Conservation (phyloP, 1,140 invertebrate species). For the Drosophila asahinai region DNA sequence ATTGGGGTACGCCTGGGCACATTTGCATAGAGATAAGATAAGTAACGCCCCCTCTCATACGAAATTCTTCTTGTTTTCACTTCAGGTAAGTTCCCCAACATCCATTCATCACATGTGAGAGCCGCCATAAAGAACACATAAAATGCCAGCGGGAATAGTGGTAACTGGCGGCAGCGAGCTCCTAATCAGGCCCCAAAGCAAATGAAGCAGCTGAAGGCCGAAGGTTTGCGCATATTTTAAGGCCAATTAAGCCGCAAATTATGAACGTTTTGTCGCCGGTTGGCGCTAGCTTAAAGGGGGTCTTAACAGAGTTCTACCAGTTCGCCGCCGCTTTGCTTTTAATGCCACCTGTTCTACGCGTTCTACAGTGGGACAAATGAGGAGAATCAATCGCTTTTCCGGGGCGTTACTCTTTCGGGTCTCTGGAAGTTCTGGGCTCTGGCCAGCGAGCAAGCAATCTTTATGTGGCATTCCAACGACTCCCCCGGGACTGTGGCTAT, state of each 20-base stretch:
- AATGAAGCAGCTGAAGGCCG: conserved; percentile 23
- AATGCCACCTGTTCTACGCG: conserved; percentile 38
- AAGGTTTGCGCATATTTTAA: conserved; percentile 66
- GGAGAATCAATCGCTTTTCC: conserved; percentile 16
- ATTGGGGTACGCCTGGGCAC: too few relatives aligned
- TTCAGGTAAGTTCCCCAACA: conserved; percentile 59
- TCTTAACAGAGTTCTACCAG: conserved; percentile 35
- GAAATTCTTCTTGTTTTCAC: conserved; percentile 10
- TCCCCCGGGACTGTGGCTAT: conserved; percentile 4
- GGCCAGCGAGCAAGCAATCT: background rate
- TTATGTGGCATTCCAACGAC: conserved; percentile 9
- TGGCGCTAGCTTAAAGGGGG: conserved; percentile 38
- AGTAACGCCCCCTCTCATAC: conserved; percentile 1
- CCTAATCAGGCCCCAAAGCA: conserved; percentile 36
- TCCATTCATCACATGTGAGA: conserved; percentile 6
- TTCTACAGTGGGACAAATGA: conserved; percentile 19
- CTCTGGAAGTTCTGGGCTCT: background rate
- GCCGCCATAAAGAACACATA: background rate
- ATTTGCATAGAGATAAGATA: conserved; percentile 46
- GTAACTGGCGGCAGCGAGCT: conserved; percentile 1
- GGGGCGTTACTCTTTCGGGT: conserved; percentile 12
- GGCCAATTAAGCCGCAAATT: conserved; percentile 76
- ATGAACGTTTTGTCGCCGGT: conserved; percentile 60
- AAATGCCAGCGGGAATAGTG: conserved; percentile 32
- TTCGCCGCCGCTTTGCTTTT: conserved; percentile 3